A percentile compares a stretch with the other conserved stretches of the same genome.
phyloP scores from a whole-genome alignment of 30 jellyfish, hydroid and myxozoan genomes.

The Turritopsis rubra region DNA sequence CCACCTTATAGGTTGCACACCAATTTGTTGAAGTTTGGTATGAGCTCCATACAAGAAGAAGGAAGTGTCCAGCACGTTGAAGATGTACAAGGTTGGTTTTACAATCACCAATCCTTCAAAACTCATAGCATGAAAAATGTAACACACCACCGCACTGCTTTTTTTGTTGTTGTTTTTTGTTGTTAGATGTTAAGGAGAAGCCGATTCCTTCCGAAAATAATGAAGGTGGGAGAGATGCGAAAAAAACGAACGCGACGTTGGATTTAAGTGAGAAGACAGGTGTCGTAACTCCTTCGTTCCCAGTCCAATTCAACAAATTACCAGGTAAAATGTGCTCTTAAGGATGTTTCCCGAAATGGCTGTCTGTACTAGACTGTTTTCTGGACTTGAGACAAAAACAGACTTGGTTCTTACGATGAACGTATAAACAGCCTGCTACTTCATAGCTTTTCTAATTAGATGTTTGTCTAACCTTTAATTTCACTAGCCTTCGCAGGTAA shows the following conservation, averaged over 20 bases:
- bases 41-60: slow-evolving; percentile 24
- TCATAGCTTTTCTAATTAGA: too few species aligned
- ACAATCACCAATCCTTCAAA: too few species aligned
- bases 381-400: too few species aligned
- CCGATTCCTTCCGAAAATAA: background rate
- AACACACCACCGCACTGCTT: too few species aligned
- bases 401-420: too few species aligned
- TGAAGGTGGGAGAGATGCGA: background rate
- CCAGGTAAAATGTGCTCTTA: too few species aligned
- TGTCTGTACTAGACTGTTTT: too few species aligned
- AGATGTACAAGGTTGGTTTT: slow-evolving; percentile 38
- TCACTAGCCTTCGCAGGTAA: slow-evolving; percentile 54
- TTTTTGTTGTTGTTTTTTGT: slow-evolving; percentile 4
- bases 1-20: slow-evolving; percentile 50
- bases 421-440: too few species aligned
- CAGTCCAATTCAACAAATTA: background rate
- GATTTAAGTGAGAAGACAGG: background rate
- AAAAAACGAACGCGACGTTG: background rate
- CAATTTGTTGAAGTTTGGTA: slow-evolving; percentile 57
- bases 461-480: too few species aligned
- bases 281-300: background rate
- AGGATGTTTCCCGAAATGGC: too few species aligned
- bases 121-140: slow-evolving; percentile 47
- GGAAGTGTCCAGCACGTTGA: slow-evolving; percentile 20
- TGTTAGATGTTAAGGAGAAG: background rate